Base-by-base conservation (phyloP, 2,888 invertebrate genomes). In the Caenorhabditis panamensis region DNA sequence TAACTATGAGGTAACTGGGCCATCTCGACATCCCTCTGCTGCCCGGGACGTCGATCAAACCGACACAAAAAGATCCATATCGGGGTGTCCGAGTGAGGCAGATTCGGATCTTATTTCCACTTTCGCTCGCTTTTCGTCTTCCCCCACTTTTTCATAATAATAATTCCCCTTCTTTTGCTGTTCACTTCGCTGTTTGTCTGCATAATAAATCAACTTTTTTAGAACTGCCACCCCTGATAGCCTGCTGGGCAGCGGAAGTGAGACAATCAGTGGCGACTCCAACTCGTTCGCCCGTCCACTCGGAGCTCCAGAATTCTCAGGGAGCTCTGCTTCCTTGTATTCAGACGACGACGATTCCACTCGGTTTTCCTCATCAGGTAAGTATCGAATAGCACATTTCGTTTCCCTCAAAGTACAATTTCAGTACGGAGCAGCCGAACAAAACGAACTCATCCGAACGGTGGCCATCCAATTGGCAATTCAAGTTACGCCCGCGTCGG, bases 201-300 rank as follows among this genome's bases (percentile, higher is more conserved):
- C 24, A 44, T 56, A 67, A 54, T 20, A 44, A 58, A 49, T 62
- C 22, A 47, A 58, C 28, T 63, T 26, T 37, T 75, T 20, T 76
- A 86, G 86, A 73, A 83, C 85, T n/a, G 72, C 82, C 16, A 81
- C 85, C 2, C 85, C 86, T 1, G 86, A 86, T 56, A 84, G 84
- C 54, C 79, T 86, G 1, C 77, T 86, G 4, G 86, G 84, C n/a
- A 86, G 86, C 78, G 86, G 84, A 24, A 84, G 84, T 51, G 86
- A 85, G 51, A 79, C 84, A 6, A 76, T 84, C 22, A 78, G 80
- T 22, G 86, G 84, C 11, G 64, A 37, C 8, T 73, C 73, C 8
- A 64, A 58, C 49, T 66, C 73, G 0, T 73, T 66, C 22, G 24
- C 9, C 0, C 28, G 68, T 16, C 79, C 79, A 11, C 41, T 79